phyloP scores from a whole-genome alignment of 2,888 invertebrate species.

The Drosophila meridionalis region DNA sequence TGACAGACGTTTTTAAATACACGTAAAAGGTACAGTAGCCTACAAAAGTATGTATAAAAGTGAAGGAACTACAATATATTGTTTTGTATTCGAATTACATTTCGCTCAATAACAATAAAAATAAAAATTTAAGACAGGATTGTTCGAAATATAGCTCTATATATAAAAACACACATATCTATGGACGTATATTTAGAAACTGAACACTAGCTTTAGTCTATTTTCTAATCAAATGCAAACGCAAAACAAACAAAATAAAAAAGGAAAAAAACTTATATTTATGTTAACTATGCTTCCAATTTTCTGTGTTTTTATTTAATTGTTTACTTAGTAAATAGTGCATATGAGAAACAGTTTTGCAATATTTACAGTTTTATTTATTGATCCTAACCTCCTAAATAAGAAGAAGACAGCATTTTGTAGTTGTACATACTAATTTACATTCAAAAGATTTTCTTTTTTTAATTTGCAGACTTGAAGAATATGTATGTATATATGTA shows the following conservation, averaged over 20 bases:
- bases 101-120: too few relatives aligned
- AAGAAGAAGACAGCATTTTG: constrained; percentile 6
- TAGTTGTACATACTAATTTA: constrained; percentile 7
- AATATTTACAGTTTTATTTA: constrained; percentile 62
- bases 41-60: background rate
- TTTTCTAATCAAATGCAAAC: constrained; percentile 41
- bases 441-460: background rate
- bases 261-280: constrained; percentile 17
- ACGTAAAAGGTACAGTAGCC: background rate
- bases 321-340: constrained; percentile 35
- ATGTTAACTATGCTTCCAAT: constrained; percentile 64
- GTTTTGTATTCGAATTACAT: too few relatives aligned
- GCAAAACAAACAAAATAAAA: constrained; percentile 2
- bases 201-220: constrained; percentile 35
- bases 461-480: background rate
- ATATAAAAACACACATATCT: background rate
- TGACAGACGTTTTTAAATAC: background rate
- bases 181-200: constrained; percentile 4
- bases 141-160: background rate
- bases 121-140: background rate
- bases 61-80: too few relatives aligned
- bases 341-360: constrained; percentile 51
- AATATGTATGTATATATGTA: background rate
- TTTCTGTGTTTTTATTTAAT: constrained; percentile 56
- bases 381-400: constrained; percentile 27